Evolutionary conservation across 2,888 invertebrate species (phyloP), one percentile per base, ranked within the genome.

Genomic region (Epistrophe eligans): DNA sequence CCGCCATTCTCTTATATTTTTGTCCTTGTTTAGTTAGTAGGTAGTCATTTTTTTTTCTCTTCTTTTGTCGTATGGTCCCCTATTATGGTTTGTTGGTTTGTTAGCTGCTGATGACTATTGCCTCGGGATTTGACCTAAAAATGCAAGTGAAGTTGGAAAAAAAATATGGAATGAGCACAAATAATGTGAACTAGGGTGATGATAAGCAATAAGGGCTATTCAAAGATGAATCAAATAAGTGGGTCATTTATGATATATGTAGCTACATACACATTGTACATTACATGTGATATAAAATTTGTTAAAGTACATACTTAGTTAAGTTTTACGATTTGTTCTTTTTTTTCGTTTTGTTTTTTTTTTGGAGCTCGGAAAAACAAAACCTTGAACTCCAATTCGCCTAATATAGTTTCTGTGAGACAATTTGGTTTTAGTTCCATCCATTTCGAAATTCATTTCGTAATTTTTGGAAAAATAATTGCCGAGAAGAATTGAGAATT

Each of bases 101-200:
- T 11, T 24, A 57, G 19, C 48, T 64, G 67, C 72, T 72, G 66
- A 55, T 60, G 60, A 62, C 24, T 62, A 84, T 72, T 74, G 84
- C 84, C 84, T 60, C 38, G 67, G 84, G 84, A 81, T 32, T 77
- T 77, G 80, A 84, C 81, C 84, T 81, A 62, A 84, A 57, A 80
- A 80, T 73, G 60, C 72, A 62, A 80, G 60, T 72, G 48, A 72
- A 73, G 81, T 43, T 80, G 72, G 52, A 70, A 74, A 77, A 19
- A 11, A 38, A 38, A 8, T 43, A 60, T 19, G 19, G 13, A 79
- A 66, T 24, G 15, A 43, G 15, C 19, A 24, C 40, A 43, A 43
- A 62, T 62, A 43, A 62, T 62, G 24, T 62, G 62, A 62, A 24
- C 62, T 62, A 43, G 62, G 62, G 24, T 62, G 62, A 62, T 62